Conservation (phyloP, 2,797 vertebrate species). For the Chiloscyllium punctatum region DNA sequence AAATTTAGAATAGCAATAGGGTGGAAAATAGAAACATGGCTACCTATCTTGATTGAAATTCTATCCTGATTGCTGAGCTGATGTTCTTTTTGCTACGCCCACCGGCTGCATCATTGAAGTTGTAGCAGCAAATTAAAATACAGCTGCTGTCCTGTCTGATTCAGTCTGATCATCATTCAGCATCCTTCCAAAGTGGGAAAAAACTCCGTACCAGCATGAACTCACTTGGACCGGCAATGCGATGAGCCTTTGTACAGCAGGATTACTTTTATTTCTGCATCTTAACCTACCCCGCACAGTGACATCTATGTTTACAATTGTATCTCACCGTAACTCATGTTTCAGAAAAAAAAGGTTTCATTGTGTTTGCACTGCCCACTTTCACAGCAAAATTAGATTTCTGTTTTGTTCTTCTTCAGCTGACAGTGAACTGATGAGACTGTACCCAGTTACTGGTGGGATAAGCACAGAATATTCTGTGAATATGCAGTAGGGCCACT, state of each 20-base stretch:
- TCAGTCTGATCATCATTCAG: neutral
- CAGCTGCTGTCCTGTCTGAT: neutral
- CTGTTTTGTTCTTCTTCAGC: neutral
- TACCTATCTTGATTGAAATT: constrained; percentile 23
- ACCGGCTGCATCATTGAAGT: neutral
- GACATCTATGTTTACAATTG: neutral
- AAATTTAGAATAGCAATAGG: neutral
- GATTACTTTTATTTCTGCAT: neutral
- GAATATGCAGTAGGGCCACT: neutral
- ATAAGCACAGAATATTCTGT: neutral
- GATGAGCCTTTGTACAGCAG: neutral
- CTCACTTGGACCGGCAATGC: neutral
- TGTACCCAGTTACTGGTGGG: neutral
- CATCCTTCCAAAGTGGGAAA: too few relatives aligned
- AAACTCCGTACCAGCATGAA: neutral
- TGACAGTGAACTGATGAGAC: neutral
- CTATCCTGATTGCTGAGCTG: neutral
- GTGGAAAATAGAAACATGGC: neutral
- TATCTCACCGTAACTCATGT: neutral
- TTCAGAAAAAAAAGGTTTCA: neutral
- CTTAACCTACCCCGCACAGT: neutral
- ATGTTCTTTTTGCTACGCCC: neutral
- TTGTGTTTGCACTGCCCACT: neutral
- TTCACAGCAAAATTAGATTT: neutral
- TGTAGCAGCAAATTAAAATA: constrained; percentile 4